Evolutionary conservation across 2,113 vertebrate genomes (phyloP), one percentile per base, ranked within the genome.

Genomic region (Pteronura brasiliensis): DNA sequence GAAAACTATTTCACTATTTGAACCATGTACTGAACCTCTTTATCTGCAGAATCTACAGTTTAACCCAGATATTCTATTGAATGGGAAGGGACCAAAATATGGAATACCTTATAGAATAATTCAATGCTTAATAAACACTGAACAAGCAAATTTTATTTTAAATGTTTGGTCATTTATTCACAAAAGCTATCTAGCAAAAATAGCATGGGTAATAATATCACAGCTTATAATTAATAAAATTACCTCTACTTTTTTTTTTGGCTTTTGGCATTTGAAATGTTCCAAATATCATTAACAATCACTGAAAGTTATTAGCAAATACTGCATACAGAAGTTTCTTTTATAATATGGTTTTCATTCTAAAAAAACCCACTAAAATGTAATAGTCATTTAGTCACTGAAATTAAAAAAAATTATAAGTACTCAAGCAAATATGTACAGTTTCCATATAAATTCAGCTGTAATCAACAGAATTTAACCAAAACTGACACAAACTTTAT

Each of bases 401-500:
- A n/a, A 9, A 55, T 57, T 77, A 7, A 87, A 69, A 5, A 69
- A 91, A 92, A 23, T 47, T 95, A 25, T 3, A 71, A 96, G 4
- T 76, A 25, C 7, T 93, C n/a, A 81, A 89, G 42, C 6, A 94
- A 74, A 79, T 59, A 12, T 7, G 18, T 34, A 94, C 72, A 81
- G 0, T 3, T 94, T 74, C 2, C 9, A 18, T 47, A 44, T 31
- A 80, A 61, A 77, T 84, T 79, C 61, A 95, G 63, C 20, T 83
- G 0, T 2, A 92, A 3, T 23, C 39, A 97, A 95, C 82, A 92
- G 9, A 82, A 42, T 86, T 82, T 59, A 96, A 27, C 55, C 82
- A 57, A 90, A 97, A 90, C 88, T 88, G 77, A 89, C 71, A 95
- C 25, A 93, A 39, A 95, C 76, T 77, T 89, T 63, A 93, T 49